Conservation (phyloP, 2,888 invertebrate species). For the Pristionchus arcanus region DNA sequence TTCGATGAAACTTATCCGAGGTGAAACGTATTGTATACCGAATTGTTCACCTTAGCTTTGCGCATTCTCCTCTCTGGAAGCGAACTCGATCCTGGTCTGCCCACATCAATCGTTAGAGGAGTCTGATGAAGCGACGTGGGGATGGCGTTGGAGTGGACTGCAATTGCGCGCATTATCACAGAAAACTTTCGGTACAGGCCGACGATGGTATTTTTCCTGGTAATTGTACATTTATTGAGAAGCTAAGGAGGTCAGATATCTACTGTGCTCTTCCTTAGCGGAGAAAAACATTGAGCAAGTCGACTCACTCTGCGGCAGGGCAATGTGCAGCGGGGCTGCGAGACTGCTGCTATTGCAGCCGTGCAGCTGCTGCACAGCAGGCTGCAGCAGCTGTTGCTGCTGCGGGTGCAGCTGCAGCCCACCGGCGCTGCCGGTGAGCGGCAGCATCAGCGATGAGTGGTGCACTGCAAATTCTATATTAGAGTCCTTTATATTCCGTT, state of each 20-base stretch:
- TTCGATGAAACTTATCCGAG: neutral
- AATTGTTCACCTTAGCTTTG: neutral
- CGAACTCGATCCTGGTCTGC: neutral
- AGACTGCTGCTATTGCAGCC: neutral
- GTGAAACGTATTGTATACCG: neutral
- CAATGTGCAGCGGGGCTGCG: neutral
- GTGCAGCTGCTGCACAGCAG: neutral
- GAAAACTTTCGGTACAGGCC: too few species aligned
- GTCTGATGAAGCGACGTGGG: neutral
- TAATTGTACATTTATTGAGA: too few species aligned
- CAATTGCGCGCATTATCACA: too few species aligned
- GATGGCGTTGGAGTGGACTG: conserved; percentile 7
- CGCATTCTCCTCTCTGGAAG: neutral
- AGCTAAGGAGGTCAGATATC: too few species aligned
- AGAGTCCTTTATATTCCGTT: neutral
- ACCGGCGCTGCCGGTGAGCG: neutral
- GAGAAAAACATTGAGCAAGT: too few species aligned
- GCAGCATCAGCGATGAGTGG: conserved; percentile 30
- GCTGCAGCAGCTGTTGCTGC: conserved; percentile 11
- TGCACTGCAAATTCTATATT: conserved; percentile 33
- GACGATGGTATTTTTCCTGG: too few species aligned
- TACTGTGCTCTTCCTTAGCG: too few species aligned
- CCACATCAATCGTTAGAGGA: neutral
- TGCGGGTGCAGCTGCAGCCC: neutral
- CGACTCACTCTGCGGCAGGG: conserved; percentile 26